Conservation (phyloP, 2,797 vertebrate genomes). For the Choloepus didactylus region DNA sequence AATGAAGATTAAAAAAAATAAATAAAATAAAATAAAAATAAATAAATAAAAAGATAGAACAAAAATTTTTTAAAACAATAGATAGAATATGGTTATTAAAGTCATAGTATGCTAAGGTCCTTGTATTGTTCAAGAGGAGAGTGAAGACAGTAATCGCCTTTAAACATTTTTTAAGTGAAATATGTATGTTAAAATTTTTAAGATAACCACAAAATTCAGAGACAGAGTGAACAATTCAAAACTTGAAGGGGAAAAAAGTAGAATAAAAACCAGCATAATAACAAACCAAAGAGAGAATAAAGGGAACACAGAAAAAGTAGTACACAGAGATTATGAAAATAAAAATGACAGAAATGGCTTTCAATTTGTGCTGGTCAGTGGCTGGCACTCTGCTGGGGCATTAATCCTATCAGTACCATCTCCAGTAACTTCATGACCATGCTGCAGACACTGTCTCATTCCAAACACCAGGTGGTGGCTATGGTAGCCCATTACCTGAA, state of each 20-base stretch:
- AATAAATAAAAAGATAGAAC: too few species aligned
- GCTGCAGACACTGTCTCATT: too few species aligned
- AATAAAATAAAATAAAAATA: too few species aligned
- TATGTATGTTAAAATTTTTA: slow-evolving; percentile 4
- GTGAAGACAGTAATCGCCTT: not conserved
- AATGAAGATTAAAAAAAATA: too few species aligned
- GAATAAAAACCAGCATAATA: not conserved
- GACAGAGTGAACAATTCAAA: not conserved
- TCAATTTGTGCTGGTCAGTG: too few species aligned
- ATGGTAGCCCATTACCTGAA: slow-evolving; percentile 90
- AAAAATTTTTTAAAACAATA: not conserved
- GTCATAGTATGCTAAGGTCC: not conserved
- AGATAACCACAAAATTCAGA: not conserved
- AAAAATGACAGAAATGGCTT: not conserved
- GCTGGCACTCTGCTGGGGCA: too few species aligned
- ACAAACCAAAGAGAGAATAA: not conserved
- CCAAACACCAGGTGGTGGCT: slow-evolving; percentile 89
- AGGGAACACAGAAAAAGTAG: not conserved
- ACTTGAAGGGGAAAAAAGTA: not conserved
- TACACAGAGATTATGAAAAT: not conserved
- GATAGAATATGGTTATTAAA: not conserved
- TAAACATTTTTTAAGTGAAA: slow-evolving; percentile 1
- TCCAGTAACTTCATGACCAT: too few species aligned
- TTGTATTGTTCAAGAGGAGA: not conserved
- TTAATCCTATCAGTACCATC: too few species aligned